phyloP scores from a whole-genome alignment of 2,888 invertebrate species.

The Temnothorax unifasciatus region DNA sequence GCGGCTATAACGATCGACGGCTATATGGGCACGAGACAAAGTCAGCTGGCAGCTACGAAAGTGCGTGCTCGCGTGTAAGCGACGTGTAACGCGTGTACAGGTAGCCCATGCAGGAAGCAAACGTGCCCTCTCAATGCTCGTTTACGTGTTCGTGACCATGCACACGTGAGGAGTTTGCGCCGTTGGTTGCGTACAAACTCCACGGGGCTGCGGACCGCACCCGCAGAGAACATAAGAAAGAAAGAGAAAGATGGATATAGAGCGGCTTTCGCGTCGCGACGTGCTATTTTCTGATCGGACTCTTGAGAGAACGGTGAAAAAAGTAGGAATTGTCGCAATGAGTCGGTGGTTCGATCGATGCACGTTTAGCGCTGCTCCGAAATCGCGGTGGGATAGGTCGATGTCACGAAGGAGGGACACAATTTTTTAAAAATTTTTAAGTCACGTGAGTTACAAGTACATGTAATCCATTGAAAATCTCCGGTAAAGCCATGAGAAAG shows the following conservation, averaged over 20 bases:
- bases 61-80: slow-evolving; percentile 37
- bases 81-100: slow-evolving; percentile 26
- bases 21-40: slow-evolving; percentile 10
- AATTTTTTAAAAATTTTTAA: neutral
- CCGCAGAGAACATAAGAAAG: neutral
- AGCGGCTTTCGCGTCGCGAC: slow-evolving; percentile 9
- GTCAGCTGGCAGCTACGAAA: slow-evolving; percentile 35
- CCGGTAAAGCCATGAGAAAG: neutral
- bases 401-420: neutral
- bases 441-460: too few relatives aligned
- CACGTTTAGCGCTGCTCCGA: neutral
- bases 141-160: slow-evolving; percentile 20
- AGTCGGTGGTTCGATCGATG: slow-evolving; percentile 20
- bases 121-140: slow-evolving; percentile 28
- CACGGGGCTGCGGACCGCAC: neutral
- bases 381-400: neutral
- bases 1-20: slow-evolving; percentile 38
- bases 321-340: slow-evolving; percentile 22
- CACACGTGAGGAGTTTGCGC: slow-evolving; percentile 13
- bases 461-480: neutral
- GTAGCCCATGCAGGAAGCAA: slow-evolving; percentile 27
- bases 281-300: slow-evolving; percentile 22
- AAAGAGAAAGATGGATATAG: neutral
- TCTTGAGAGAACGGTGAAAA: slow-evolving; percentile 3
- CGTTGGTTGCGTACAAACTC: slow-evolving; percentile 16